phyloP scores from a whole-genome alignment of 2,888 invertebrate genomes.

The Myopa tessellatipennis region DNA sequence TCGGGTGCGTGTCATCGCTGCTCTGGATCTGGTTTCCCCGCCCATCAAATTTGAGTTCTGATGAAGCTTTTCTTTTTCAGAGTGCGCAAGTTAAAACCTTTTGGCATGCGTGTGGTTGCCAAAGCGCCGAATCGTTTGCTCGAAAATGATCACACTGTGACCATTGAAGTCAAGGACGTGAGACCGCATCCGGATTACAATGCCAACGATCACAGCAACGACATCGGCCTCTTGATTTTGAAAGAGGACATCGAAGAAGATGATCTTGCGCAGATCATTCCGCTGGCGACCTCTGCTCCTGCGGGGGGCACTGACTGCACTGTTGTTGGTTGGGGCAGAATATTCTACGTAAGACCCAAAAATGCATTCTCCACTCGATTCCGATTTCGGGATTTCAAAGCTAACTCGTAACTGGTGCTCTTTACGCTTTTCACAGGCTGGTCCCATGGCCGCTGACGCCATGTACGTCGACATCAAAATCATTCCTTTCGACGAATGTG shows the following conservation, averaged over 20 bases:
- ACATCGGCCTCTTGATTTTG: constrained; percentile 33
- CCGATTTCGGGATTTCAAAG: not conserved
- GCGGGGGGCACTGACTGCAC: constrained; percentile 45
- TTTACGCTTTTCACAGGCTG: constrained; percentile 27
- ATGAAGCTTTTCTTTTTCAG: not conserved
- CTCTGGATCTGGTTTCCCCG: not conserved
- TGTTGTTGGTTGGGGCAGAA: constrained; percentile 54
- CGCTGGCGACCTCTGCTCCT: constrained; percentile 23
- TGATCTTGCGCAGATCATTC: constrained; percentile 14
- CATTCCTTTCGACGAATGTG: constrained; percentile 14
- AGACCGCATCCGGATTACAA: not conserved
- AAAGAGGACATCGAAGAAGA: constrained; percentile 17
- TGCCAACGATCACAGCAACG: not conserved
- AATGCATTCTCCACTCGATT: too few relatives aligned
- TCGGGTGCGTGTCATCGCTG: not conserved
- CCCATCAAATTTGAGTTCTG: not conserved
- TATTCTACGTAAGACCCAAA: constrained; percentile 49
- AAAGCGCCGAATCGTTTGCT: constrained; percentile 37
- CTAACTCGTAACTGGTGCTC: not conserved
- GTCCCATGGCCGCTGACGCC: constrained; percentile 45
- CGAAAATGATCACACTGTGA: not conserved
- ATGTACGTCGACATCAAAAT: constrained; percentile 38
- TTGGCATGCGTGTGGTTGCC: constrained; percentile 31
- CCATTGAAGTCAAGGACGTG: constrained; percentile 25
- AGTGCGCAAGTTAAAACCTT: not conserved